These are phyloP conservation scores for Ataeniobius toweri DNA, from an alignment of 2,797 vertebrate species.

Conservation along the genomic window DNA sequence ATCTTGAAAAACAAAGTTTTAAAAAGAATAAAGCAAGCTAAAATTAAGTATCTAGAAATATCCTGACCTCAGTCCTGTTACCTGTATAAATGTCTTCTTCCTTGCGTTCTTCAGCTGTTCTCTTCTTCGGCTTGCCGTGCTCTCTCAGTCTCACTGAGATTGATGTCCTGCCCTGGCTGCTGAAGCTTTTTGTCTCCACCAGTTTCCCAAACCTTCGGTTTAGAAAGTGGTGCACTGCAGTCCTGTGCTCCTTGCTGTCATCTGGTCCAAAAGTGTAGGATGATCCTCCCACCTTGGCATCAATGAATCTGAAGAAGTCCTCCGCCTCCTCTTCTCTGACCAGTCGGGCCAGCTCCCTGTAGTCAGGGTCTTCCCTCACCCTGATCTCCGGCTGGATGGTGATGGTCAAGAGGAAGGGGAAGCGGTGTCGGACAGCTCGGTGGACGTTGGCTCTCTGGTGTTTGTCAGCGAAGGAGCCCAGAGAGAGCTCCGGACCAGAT, in stretches of 20 bases:
- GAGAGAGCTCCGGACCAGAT: conserved; percentile 71
- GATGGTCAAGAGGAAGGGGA: conserved; percentile 89
- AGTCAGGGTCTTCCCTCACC: conserved; percentile 85
- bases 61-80: conserved; percentile 45
- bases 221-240: conserved; percentile 90
- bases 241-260: conserved; percentile 87
- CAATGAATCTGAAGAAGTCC: conserved; percentile 92
- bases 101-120: conserved; percentile 69
- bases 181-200: conserved; percentile 92
- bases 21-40: neutral
- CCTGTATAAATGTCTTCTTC: conserved; percentile 87
- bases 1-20: no score
- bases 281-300: conserved; percentile 86
- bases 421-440: conserved; percentile 84
- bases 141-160: conserved; percentile 89
- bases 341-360: conserved; percentile 85
- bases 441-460: conserved; percentile 85
- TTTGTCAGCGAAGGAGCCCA: conserved; percentile 87
- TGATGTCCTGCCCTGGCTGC: conserved; percentile 66
- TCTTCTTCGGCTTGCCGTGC: conserved; percentile 80
- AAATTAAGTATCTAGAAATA: neutral
- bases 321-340: conserved; percentile 88
- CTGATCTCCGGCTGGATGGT: conserved; percentile 87
- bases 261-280: conserved; percentile 89
- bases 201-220: conserved; percentile 90